Evolutionary conservation across 2,888 invertebrate genomes (phyloP), one percentile per base, ranked within the genome.

Genomic region (Microctonus hyperodae): DNA sequence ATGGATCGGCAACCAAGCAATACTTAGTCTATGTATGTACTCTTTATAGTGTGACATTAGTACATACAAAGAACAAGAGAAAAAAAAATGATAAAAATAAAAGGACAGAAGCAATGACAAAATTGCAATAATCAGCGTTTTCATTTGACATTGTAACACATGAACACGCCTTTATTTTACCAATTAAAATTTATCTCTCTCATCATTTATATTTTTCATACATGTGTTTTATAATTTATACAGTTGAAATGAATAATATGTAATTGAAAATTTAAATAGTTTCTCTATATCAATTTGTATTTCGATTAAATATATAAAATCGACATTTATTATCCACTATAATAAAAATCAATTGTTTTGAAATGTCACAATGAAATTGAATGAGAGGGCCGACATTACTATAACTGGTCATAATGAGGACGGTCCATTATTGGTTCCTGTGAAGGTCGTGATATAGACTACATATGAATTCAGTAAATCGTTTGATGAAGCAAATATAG

Each of bases 1-100:
- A 65, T 44, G 65, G 65, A 65, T 65, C 60, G 22, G 31, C 35
- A 16, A 28, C 51, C 11, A 35, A 31, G 55, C 55, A 55, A 13
- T 23, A 33, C 44, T 44, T 23, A 44, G n/a, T n/a, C n/a, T 55
- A 28, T 55, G 57, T 61, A 31, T 10, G 44, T 20, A 16, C 16
- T 44, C 6, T 44, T 44, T 44, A 44, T 44, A 44, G 44, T 44
- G n/a, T n/a, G 16, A 44, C 44, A 44, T 44, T 44, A 44, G 44
- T 22, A 16, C 25, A 20, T 51, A 53, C 35, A 53, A 40, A 35
- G 33, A 40, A 22, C 28, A 31, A 23, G 40, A 37, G 35, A 48
- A 44, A 60, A 60, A 25, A 51, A 58, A 58, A 35, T 35, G 22
- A 35, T 58, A n/a, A 40, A 58, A 37, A 58, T 37, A 40, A 56